These are phyloP conservation scores for Rhynchophorus ferrugineus DNA, from an alignment of 1,140 invertebrate genomes.

Conservation along the genomic window DNA sequence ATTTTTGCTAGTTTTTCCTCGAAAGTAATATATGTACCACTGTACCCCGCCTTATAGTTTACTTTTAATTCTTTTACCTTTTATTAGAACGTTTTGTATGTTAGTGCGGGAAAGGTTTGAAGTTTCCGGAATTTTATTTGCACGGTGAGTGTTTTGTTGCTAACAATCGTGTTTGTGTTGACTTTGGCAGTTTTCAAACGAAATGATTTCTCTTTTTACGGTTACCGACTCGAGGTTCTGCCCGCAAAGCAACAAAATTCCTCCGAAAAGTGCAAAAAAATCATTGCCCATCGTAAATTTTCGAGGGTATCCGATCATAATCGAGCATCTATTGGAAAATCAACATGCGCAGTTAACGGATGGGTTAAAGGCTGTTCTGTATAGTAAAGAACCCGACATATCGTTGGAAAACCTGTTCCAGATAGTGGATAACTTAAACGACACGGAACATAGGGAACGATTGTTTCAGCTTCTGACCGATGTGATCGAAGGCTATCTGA, in stretches of 20 bases:
- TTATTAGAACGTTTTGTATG: too few species aligned
- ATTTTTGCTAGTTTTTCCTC: too few species aligned
- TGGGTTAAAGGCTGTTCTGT: not conserved
- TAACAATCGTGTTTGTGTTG: too few species aligned
- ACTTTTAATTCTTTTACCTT: too few species aligned
- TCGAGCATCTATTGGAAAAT: not conserved
- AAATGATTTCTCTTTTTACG: not conserved
- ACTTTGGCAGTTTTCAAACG: too few species aligned
- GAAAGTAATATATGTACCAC: too few species aligned
- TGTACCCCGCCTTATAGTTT: too few species aligned
- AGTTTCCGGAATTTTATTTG: too few species aligned
- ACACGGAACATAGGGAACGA: constrained; percentile 49
- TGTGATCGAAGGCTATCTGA: constrained; percentile 52
- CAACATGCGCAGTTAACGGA: not conserved
- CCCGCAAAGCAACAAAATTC: not conserved
- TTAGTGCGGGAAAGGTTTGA: too few species aligned
- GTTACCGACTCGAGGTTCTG: not conserved
- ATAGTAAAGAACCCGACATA: constrained; percentile 13
- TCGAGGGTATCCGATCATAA: not conserved
- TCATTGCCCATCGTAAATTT: not conserved
- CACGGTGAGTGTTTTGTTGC: too few species aligned
- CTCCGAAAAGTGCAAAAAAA: not conserved
- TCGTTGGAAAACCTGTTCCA: constrained; percentile 89
- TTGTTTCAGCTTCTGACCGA: constrained; percentile 50
- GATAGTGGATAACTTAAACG: constrained; percentile 93